phyloP scores from a whole-genome alignment of 2,113 vertebrate species.

The Mastomys natalensis region DNA sequence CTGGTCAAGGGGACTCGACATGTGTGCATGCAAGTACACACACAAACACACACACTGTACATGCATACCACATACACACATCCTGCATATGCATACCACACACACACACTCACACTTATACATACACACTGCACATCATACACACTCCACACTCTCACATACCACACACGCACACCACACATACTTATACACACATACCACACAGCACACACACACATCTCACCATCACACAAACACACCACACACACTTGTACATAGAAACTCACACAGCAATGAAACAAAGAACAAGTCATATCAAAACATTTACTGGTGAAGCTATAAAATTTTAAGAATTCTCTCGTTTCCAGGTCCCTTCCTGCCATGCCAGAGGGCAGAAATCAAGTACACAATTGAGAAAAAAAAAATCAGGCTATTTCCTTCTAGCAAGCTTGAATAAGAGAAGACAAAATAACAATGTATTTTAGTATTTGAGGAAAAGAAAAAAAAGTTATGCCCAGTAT shows the following conservation, averaged over 20 bases:
- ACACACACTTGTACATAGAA: background rate
- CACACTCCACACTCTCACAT: background rate
- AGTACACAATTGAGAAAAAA: background rate
- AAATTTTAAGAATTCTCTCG: background rate
- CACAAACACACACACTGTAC: no score
- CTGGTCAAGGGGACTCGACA: no score
- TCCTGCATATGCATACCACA: no score
- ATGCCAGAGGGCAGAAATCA: background rate
- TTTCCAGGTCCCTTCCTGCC: background rate
- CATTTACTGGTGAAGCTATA: background rate
- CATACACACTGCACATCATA: no score
- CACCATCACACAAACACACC: background rate
- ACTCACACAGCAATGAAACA: background rate
- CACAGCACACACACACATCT: background rate
- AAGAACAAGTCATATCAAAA: background rate
- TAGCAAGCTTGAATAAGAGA: conserved; percentile 8
- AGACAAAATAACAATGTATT: background rate
- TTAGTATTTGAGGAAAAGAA: background rate
- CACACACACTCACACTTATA: background rate
- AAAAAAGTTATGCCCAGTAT: background rate
- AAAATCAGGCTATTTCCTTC: background rate
- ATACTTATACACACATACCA: background rate
- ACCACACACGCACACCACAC: background rate
- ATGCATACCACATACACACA: no score
- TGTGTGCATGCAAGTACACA: no score